Percentiles rank a stretch among this genome's conserved stretches.
phyloP scores from a whole-genome alignment of 2,888 invertebrate species.

The Diplolepis rosae region DNA sequence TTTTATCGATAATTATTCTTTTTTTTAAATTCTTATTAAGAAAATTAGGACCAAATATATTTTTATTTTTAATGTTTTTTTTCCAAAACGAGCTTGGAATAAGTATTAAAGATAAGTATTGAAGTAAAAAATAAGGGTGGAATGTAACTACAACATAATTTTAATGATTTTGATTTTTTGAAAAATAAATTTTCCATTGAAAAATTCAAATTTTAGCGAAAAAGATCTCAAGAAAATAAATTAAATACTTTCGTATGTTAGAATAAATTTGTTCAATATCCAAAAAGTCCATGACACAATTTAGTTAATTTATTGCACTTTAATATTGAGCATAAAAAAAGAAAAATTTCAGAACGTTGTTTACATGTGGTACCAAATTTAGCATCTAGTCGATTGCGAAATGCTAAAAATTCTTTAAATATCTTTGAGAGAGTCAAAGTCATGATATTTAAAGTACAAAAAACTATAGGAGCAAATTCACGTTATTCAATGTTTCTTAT shows the following conservation, averaged over 20 bases:
- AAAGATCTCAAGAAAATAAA: no score
- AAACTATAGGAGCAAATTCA: neutral
- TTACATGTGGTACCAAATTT: neutral
- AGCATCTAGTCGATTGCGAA: constrained; percentile 6
- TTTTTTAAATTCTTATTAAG: no score
- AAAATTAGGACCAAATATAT: no score
- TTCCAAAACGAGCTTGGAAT: no score
- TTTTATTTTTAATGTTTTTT: no score
- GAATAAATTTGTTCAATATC: no score
- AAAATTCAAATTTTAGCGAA: no score
- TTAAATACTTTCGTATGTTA: neutral
- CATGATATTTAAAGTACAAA: neutral
- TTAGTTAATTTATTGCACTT: neutral
- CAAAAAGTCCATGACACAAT: neutral
- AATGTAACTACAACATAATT: no score
- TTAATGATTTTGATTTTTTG: neutral
- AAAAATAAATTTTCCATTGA: neutral
- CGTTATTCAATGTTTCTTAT: neutral
- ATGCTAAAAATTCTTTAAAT: constrained; percentile 9
- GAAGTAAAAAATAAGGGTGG: no score
- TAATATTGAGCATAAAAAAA: neutral
- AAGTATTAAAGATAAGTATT: no score
- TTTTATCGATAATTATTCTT: no score
- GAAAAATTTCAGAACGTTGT: neutral
- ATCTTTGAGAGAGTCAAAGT: neutral